These are phyloP conservation scores for Drosophila fungiperda DNA, from an alignment of 2,888 invertebrate genomes.

Conservation along the genomic window DNA sequence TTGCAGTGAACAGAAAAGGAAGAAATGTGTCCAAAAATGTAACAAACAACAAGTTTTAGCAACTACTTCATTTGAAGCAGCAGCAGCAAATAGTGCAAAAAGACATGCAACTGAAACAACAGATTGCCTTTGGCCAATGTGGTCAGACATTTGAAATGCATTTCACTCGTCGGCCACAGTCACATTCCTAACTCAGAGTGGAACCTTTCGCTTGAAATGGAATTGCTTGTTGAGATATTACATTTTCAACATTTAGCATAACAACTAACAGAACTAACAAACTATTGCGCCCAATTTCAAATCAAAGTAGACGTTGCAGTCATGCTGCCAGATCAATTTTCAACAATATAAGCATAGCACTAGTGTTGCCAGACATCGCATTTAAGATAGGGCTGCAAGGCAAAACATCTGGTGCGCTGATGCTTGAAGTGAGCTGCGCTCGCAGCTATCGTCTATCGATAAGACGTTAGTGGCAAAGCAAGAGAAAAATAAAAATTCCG, in stretches of 20 bases:
- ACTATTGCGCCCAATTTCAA: slow-evolving; percentile 15
- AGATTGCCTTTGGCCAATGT: slow-evolving; percentile 36
- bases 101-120: slow-evolving; percentile 25
- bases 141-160: slow-evolving; percentile 45
- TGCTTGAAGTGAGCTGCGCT: slow-evolving; percentile 54
- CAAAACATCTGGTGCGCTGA: slow-evolving; percentile 37
- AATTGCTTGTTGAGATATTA: background rate
- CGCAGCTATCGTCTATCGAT: slow-evolving; percentile 43
- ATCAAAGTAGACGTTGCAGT: background rate
- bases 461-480: slow-evolving; percentile 46
- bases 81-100: slow-evolving; percentile 14
- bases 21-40: slow-evolving; percentile 8
- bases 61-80: slow-evolving; percentile 21
- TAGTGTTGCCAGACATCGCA: slow-evolving; percentile 13
- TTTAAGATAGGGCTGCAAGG: slow-evolving; percentile 28
- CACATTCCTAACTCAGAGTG: background rate
- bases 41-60: slow-evolving; percentile 19
- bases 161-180: slow-evolving; percentile 23
- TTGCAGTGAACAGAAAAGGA: slow-evolving; percentile 8
- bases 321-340: slow-evolving; percentile 24
- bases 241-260: background rate
- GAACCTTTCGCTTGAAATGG: background rate
- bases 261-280: background rate
- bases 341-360: slow-evolving; percentile 25
- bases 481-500: slow-evolving; percentile 65